These are phyloP conservation scores for Gallinago undulata DNA, from an alignment of 2,113 vertebrate genomes.

Conservation along the genomic window DNA sequence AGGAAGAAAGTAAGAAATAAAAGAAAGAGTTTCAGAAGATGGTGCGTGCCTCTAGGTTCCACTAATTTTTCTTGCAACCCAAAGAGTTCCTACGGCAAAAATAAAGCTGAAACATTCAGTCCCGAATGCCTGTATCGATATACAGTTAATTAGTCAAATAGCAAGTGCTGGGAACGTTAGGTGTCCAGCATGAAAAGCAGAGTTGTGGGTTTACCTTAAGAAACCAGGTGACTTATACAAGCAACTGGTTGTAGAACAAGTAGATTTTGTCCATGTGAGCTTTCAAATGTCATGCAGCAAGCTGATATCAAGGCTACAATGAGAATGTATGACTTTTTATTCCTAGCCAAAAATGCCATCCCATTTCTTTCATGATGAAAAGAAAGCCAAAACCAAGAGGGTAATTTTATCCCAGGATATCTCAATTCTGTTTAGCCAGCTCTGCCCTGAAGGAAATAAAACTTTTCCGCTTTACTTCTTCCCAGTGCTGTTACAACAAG, in stretches of 20 bases:
- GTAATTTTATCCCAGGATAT: not conserved
- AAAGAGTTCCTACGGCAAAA: not conserved
- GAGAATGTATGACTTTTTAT: not conserved
- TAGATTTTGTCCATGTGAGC: not conserved
- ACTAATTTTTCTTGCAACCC: not conserved
- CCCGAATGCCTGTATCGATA: not conserved
- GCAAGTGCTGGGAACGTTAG: not conserved
- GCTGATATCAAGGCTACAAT: not conserved
- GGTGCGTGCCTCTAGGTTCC: not conserved
- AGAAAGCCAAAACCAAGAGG: not conserved
- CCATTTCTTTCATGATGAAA: not conserved
- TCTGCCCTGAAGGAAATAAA: conserved; percentile 9
- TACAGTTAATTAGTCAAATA: not conserved
- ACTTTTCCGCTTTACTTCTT: not conserved
- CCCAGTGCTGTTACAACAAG: conserved; percentile 4
- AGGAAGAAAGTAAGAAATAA: not conserved
- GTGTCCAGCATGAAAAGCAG: not conserved
- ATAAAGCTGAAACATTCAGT: not conserved
- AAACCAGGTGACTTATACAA: not conserved
- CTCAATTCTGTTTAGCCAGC: not conserved
- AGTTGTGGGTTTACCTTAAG: not conserved
- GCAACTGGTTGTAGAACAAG: not conserved
- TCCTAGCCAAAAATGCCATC: not conserved
- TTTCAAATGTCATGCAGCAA: not conserved
- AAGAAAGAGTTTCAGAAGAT: not conserved